Evolutionary conservation across 2,797 vertebrate genomes (phyloP).

Genomic region (Chaetodon trifasciatus): DNA sequence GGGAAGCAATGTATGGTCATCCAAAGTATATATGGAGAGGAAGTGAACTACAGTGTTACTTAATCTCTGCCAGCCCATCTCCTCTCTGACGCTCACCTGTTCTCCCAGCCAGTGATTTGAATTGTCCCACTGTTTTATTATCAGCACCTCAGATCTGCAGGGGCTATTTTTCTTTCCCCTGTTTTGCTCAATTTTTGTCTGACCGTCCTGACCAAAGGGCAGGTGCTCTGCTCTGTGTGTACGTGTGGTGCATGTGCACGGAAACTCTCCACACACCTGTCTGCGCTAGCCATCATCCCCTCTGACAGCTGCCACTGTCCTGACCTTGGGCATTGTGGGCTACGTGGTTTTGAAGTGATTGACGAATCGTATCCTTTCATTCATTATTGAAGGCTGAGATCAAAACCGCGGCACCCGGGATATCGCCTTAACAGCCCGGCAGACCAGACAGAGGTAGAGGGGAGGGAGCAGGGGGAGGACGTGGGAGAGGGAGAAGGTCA

Average conservation of each 20-base stretch:
- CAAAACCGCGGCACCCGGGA: slow-evolving; percentile 66
- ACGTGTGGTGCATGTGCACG: slow-evolving; percentile 31
- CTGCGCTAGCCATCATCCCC: slow-evolving; percentile 66
- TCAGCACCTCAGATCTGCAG: slow-evolving; percentile 1
- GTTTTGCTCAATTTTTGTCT: slow-evolving; percentile 30
- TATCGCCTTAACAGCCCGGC: slow-evolving; percentile 65
- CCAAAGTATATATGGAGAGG: neutral
- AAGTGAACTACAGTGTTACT: neutral
- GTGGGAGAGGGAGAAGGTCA: slow-evolving; percentile 64
- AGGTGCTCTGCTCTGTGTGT: slow-evolving; percentile 29
- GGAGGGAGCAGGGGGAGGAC: slow-evolving; percentile 14
- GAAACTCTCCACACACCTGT: slow-evolving; percentile 48
- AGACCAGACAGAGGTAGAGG: slow-evolving; percentile 64
- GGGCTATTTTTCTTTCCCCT: neutral
- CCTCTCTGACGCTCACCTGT: neutral
- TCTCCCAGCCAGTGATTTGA: slow-evolving; percentile 5
- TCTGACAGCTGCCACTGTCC: slow-evolving; percentile 76
- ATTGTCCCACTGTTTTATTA: slow-evolving; percentile 22
- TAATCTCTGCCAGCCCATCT: slow-evolving; percentile 9
- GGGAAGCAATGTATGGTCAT: neutral
- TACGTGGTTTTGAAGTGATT: slow-evolving; percentile 78
- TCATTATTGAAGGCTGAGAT: slow-evolving; percentile 83
- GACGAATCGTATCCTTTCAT: slow-evolving; percentile 83
- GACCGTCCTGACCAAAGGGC: slow-evolving; percentile 14
- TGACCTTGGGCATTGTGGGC: slow-evolving; percentile 78